phyloP scores from a whole-genome alignment of 2,113 vertebrate genomes.

The Hystrix brachyura region DNA sequence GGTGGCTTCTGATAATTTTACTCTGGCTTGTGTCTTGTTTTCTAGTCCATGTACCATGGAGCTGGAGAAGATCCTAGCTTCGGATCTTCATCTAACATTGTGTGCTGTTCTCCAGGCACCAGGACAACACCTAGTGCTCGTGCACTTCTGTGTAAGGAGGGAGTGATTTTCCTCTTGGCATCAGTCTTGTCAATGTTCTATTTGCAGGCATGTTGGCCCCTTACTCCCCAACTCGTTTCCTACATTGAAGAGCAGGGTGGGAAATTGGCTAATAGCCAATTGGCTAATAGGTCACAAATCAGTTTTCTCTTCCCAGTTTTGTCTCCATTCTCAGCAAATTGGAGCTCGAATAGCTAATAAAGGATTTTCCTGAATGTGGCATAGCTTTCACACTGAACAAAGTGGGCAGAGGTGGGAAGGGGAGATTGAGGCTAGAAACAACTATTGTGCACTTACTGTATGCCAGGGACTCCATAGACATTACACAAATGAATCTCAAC shows the following conservation, averaged over 20 bases:
- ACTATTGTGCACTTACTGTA: neutral
- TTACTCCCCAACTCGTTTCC: constrained; percentile 44
- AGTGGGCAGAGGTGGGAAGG: neutral
- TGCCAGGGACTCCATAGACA: neutral
- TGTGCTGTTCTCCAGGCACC: neutral
- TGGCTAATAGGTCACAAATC: too few relatives aligned
- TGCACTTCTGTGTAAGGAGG: neutral
- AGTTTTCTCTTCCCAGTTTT: constrained; percentile 64
- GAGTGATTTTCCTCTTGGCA: constrained; percentile 43
- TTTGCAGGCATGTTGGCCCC: constrained; percentile 3
- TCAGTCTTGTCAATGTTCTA: constrained; percentile 46
- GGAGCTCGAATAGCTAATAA: constrained; percentile 51
- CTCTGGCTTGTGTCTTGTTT: neutral
- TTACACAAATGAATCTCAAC: neutral
- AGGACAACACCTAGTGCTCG: neutral
- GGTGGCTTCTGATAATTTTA: constrained; percentile 19
- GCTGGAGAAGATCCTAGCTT: neutral
- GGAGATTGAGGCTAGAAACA: neutral
- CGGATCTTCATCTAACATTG: neutral
- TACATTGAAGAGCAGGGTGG: constrained; percentile 52
- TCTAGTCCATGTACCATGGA: constrained; percentile 22
- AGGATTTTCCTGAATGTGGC: constrained; percentile 33
- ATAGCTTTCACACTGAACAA: constrained; percentile 43
- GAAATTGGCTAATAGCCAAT: constrained; percentile 55
- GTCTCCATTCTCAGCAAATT: constrained; percentile 39